These are phyloP conservation scores for Tetramorium simillimum DNA, from an alignment of 1,140 invertebrate genomes.

Conservation along the genomic window DNA sequence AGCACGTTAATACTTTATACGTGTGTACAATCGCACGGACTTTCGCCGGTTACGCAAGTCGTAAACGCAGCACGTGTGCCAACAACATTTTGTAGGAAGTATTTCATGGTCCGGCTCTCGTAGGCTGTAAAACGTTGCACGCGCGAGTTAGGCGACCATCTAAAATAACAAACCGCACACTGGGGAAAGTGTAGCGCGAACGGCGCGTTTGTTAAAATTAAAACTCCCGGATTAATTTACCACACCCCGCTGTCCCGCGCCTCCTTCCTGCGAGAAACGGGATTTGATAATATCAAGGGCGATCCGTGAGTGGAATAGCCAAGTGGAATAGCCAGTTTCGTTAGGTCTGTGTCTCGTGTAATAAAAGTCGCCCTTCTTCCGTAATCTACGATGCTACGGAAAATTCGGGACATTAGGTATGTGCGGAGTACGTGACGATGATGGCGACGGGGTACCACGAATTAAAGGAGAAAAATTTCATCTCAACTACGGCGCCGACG, in stretches of 20 bases:
- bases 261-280: constrained; percentile 14
- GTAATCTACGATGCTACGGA: constrained; percentile 50
- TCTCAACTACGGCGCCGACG: neutral
- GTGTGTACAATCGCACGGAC: neutral
- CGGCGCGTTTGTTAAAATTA: constrained; percentile 61
- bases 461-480: constrained; percentile 36
- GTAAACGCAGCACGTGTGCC: constrained; percentile 43
- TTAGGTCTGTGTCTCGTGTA: constrained; percentile 51
- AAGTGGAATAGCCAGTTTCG: constrained; percentile 43
- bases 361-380: constrained; percentile 48
- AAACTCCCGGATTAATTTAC: constrained; percentile 66
- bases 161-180: constrained; percentile 61
- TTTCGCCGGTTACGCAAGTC: constrained; percentile 50
- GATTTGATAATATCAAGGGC: constrained; percentile 65
- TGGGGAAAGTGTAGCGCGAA: constrained; percentile 37
- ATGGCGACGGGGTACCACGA: constrained; percentile 19
- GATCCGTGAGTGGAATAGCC: constrained; percentile 62
- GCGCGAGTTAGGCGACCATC: constrained; percentile 38
- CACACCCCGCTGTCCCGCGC: neutral
- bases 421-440: constrained; percentile 43
- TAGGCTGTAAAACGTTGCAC: constrained; percentile 29
- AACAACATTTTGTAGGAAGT: constrained; percentile 32
- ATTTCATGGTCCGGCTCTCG: constrained; percentile 11
- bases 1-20: constrained; percentile 25
- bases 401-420: constrained; percentile 55